A percentile compares a stretch with the other conserved stretches of the same genome.
Evolutionary conservation across 2,888 invertebrate genomes (phyloP).

Genomic region (Priocnemis perturbator): DNA sequence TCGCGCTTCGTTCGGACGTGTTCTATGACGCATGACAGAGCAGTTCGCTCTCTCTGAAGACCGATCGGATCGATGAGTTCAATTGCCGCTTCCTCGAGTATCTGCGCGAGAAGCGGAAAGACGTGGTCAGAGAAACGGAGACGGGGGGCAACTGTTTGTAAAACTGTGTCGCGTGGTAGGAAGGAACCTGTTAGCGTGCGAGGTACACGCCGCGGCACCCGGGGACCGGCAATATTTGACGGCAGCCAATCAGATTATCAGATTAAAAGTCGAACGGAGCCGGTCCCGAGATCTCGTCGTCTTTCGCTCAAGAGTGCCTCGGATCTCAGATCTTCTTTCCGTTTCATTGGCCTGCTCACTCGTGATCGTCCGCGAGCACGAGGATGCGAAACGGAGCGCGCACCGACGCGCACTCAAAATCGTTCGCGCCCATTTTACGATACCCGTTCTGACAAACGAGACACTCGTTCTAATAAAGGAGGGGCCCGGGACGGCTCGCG

Average conservation of each 20-base stretch:
- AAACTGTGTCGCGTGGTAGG: neutral
- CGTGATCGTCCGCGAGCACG: constrained; percentile 9
- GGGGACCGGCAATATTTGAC: constrained; percentile 69
- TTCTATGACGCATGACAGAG: too few species aligned
- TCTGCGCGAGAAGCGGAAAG: too few species aligned
- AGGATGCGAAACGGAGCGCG: constrained; percentile 16
- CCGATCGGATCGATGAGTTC: too few species aligned
- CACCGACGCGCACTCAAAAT: constrained; percentile 18
- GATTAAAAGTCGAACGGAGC: constrained; percentile 62
- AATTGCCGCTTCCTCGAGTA: too few species aligned
- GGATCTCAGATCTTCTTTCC: neutral
- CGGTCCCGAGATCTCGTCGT: constrained; percentile 24
- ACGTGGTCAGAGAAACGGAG: too few species aligned
- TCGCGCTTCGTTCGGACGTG: too few species aligned
- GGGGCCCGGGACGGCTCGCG: neutral
- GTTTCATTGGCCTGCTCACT: constrained; percentile 14
- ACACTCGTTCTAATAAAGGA: constrained; percentile 15
- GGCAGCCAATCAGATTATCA: constrained; percentile 71
- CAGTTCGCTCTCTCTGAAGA: too few species aligned
- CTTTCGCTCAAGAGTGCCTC: neutral
- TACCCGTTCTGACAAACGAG: constrained; percentile 34
- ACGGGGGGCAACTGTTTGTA: neutral
- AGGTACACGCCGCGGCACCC: constrained; percentile 59
- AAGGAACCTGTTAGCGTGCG: constrained; percentile 58
- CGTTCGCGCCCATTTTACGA: constrained; percentile 32